Evolutionary conservation across 2,113 vertebrate genomes (phyloP).

Genomic region (Sphyrna mokarran): DNA sequence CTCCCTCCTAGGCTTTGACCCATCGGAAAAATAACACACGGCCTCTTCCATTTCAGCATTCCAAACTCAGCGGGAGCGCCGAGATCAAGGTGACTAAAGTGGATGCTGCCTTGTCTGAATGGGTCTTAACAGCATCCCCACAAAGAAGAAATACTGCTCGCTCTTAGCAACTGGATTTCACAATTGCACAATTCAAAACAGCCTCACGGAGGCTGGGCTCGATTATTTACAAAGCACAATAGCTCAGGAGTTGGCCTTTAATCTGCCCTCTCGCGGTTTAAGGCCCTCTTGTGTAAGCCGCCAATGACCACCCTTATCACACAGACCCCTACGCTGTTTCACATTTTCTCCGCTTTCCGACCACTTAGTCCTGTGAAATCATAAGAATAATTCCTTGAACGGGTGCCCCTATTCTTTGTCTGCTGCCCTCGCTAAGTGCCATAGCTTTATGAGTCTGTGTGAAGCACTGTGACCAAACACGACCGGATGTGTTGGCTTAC

Average conservation of each 20-base stretch:
- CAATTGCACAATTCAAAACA: background rate
- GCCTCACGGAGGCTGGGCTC: background rate
- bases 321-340: background rate
- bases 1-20: background rate
- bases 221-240: background rate
- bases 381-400: background rate
- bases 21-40: background rate
- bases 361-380: background rate
- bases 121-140: background rate
- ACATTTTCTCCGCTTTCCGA: background rate
- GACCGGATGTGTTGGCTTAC: constrained; percentile 17
- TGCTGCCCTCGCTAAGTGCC: background rate
- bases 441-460: background rate
- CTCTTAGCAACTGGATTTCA: background rate
- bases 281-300: too few relatives aligned
- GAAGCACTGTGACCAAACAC: background rate
- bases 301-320: background rate
- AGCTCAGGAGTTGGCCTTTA: background rate
- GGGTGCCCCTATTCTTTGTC: background rate
- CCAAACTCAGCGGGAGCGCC: background rate
- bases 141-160: background rate
- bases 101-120: background rate
- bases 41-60: background rate
- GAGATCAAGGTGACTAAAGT: background rate
- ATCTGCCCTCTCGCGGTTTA: background rate